Conservation (phyloP, 2,888 invertebrate species). For the Branchipolynoe longqiensis region DNA sequence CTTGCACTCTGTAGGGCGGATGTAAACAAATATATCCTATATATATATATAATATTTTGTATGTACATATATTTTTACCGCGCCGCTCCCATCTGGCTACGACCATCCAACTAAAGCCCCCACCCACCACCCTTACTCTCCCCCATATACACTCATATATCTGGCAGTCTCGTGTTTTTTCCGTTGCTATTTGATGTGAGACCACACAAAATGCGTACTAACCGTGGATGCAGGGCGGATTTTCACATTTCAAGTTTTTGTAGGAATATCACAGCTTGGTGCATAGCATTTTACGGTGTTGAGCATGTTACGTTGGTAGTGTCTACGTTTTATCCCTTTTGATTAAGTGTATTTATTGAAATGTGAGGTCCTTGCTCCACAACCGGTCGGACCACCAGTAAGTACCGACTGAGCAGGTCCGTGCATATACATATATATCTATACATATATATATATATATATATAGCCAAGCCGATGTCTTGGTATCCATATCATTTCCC, state of each 20-base stretch:
- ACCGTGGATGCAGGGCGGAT: constrained; percentile 12
- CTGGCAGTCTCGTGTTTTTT: constrained; percentile 52
- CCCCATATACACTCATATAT: no score
- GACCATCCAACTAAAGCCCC: no score
- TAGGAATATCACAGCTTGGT: constrained; percentile 67
- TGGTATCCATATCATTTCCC: constrained; percentile 52
- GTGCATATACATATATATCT: constrained; percentile 43
- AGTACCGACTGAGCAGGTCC: constrained; percentile 44
- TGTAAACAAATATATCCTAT: constrained; percentile 42
- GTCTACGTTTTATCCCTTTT: constrained; percentile 55
- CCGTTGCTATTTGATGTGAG: constrained; percentile 53
- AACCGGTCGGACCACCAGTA: constrained; percentile 42
- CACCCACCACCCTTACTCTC: no score
- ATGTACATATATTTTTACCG: no score
- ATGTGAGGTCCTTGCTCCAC: constrained; percentile 3
- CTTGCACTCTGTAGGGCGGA: constrained; percentile 56
- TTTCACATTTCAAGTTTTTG: constrained; percentile 63
- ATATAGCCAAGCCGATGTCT: constrained; percentile 50
- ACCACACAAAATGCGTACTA: constrained; percentile 60
- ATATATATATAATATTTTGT: no score
- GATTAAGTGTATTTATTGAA: constrained; percentile 55
- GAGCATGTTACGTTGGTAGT: constrained; percentile 61
- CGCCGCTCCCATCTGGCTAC: constrained; percentile 8
- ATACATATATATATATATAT: constrained; percentile 50
- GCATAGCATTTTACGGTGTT: constrained; percentile 66